Percentiles rank a stretch among this genome's conserved stretches.
These are phyloP conservation scores for Rhineura floridana DNA, from an alignment of 2,113 vertebrate species.

Conservation along the genomic window DNA sequence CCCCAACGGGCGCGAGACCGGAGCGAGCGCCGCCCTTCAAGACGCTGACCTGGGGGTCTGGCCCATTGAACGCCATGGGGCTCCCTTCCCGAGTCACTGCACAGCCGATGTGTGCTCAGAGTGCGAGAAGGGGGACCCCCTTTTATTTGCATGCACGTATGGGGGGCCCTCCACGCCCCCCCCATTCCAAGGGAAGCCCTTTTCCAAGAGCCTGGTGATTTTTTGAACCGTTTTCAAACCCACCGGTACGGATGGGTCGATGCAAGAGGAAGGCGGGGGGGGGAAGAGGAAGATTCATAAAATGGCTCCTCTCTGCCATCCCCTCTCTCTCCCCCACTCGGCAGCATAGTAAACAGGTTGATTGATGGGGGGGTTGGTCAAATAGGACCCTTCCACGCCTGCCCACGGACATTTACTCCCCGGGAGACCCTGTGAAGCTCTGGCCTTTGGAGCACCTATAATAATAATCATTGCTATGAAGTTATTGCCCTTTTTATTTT, in stretches of 20 bases:
- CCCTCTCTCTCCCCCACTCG: neutral
- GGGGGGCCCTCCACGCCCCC: too few species aligned
- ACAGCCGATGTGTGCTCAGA: too few species aligned
- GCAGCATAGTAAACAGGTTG: neutral
- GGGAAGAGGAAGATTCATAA: neutral
- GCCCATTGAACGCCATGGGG: too few species aligned
- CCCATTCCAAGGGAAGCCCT: neutral
- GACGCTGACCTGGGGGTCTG: too few species aligned
- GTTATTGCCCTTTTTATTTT: neutral
- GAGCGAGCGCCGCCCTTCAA: too few species aligned
- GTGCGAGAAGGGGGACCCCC: too few species aligned
- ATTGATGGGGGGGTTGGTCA: too few species aligned
- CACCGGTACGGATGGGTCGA: neutral
- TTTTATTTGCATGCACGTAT: too few species aligned
- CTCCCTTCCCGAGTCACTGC: too few species aligned
- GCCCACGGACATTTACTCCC: neutral
- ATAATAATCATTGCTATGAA: neutral
- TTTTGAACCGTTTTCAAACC: too few species aligned
- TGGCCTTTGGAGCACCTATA: neutral
- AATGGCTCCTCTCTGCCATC: neutral
- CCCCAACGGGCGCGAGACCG: too few species aligned
- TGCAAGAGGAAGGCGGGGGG: neutral
- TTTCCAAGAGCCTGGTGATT: neutral
- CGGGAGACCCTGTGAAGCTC: neutral
- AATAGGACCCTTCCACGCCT: too few species aligned